Evolutionary conservation across 2,113 vertebrate genomes (phyloP).

Genomic region (Catharus fuscescens): DNA sequence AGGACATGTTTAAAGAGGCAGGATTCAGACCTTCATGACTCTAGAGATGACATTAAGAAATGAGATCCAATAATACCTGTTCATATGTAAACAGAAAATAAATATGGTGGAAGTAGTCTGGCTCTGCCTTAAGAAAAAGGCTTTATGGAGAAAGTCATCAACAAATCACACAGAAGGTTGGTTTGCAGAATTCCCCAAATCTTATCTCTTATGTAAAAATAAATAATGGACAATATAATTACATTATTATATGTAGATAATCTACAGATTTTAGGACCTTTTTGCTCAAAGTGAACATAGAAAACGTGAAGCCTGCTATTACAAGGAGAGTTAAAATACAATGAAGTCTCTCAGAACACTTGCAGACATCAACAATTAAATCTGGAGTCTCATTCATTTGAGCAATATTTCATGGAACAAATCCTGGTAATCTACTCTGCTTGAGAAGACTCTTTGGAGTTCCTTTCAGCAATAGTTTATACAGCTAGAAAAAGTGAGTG

Average conservation of each 20-base stretch:
- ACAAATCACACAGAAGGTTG: background rate
- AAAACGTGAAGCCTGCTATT: background rate
- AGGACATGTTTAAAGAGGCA: background rate
- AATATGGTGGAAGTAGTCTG: background rate
- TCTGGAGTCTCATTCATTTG: background rate
- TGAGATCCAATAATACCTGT: background rate
- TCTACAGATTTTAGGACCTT: background rate
- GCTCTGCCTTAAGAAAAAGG: background rate
- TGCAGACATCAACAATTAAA: background rate
- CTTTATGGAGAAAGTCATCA: background rate
- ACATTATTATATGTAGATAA: background rate
- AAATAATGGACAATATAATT: background rate
- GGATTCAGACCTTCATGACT: background rate
- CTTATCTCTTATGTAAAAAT: background rate
- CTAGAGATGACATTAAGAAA: background rate
- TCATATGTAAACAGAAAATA: background rate
- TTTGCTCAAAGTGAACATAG: background rate
- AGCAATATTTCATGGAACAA: background rate
- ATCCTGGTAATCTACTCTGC: background rate
- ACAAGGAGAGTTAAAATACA: background rate
- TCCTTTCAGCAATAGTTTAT: background rate
- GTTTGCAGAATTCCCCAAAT: background rate
- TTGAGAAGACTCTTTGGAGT: background rate
- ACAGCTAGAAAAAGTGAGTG: background rate
- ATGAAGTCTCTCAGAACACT: background rate